phyloP scores from a whole-genome alignment of 2,113 vertebrate genomes.

The Natator depressus region DNA sequence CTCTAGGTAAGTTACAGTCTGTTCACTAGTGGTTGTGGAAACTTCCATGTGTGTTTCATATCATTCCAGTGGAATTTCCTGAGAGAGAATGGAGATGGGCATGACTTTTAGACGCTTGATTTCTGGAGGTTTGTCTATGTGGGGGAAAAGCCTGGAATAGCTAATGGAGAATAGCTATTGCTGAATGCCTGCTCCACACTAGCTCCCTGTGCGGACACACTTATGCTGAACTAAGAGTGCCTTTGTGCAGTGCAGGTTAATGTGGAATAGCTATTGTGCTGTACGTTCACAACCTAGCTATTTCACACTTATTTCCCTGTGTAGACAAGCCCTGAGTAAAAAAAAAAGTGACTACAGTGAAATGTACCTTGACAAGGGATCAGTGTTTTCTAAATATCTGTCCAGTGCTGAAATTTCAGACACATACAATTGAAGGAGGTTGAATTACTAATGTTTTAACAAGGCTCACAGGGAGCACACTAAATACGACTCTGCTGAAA shows the following conservation, averaged over 20 bases:
- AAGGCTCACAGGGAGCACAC: not conserved
- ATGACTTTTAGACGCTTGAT: not conserved
- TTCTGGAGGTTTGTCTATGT: not conserved
- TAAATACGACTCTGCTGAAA: not conserved
- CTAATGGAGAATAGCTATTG: not conserved
- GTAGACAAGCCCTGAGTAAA: no score
- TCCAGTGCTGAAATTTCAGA: not conserved
- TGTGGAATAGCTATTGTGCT: no score
- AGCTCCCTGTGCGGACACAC: not conserved
- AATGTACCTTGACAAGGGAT: not conserved
- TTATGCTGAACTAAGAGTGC: not conserved
- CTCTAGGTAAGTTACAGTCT: fast-evolving
- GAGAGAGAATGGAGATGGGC: not conserved
- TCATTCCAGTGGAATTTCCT: no score
- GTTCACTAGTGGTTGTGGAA: fast-evolving
- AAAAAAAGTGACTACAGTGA: not conserved
- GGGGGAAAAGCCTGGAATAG: not conserved
- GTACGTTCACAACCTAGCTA: no score
- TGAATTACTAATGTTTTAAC: not conserved
- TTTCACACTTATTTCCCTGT: no score
- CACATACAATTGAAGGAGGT: fast-evolving
- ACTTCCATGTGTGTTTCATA: not conserved
- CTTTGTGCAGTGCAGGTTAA: no score
- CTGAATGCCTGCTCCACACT: not conserved
- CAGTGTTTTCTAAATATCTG: not conserved